phyloP scores from a whole-genome alignment of 2,113 vertebrate genomes.

The Raja brachyura region DNA sequence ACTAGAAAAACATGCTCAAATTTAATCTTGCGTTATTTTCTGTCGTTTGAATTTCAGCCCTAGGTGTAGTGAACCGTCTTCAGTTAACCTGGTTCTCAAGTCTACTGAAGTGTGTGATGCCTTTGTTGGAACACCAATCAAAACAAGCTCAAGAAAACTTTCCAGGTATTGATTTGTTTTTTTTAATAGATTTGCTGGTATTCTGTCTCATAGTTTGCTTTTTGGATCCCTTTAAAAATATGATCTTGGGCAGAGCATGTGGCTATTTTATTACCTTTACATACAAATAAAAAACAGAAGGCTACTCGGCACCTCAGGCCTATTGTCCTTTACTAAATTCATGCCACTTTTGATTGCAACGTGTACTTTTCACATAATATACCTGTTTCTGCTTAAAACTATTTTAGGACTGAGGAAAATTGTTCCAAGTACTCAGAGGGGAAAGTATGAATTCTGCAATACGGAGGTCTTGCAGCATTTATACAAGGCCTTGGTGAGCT shows the following conservation, averaged over 20 bases:
- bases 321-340: too few relatives aligned
- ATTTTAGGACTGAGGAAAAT: too few relatives aligned
- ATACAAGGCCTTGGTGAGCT: too few relatives aligned
- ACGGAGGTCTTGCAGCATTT: too few relatives aligned
- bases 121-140: constrained; percentile 80
- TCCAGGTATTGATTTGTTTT: constrained; percentile 66
- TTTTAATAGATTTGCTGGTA: background rate
- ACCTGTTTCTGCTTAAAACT: too few relatives aligned
- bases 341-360: too few relatives aligned
- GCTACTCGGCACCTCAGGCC: too few relatives aligned
- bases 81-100: constrained; percentile 42
- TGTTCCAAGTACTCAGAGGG: too few relatives aligned
- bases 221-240: background rate
- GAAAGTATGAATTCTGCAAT: too few relatives aligned
- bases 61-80: constrained; percentile 48
- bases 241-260: background rate
- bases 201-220: background rate
- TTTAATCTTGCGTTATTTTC: background rate
- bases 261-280: background rate
- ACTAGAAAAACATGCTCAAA: background rate
- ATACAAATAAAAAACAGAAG: too few relatives aligned
- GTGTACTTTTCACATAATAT: too few relatives aligned
- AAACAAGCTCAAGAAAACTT: constrained; percentile 60
- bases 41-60: constrained; percentile 48
- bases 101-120: constrained; percentile 55